phyloP scores from a whole-genome alignment of 2,888 invertebrate species.

The Netelia melanura region DNA sequence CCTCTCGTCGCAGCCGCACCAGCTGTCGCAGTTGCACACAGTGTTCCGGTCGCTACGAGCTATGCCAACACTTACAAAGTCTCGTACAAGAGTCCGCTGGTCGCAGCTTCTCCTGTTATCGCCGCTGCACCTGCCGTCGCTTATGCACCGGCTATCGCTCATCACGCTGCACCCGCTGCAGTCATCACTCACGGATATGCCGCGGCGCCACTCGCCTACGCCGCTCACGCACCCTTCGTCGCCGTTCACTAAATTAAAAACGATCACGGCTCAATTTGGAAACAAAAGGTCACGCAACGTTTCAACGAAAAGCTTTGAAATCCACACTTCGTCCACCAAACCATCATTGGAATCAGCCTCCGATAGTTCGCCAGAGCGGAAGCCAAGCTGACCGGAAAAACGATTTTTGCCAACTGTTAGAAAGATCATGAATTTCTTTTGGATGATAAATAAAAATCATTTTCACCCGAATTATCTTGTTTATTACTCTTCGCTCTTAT shows the following conservation, averaged over 20 bases:
- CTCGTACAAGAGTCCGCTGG: conserved; percentile 78
- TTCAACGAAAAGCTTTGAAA: background rate
- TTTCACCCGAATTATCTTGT: conserved; percentile 44
- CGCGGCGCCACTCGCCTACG: conserved; percentile 75
- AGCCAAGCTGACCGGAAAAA: background rate
- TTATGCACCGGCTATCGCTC: conserved; percentile 73
- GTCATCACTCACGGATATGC: conserved; percentile 76
- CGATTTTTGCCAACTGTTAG: background rate
- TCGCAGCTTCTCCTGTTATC: conserved; percentile 78
- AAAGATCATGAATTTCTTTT: conserved; percentile 46
- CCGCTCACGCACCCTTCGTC: conserved; percentile 84
- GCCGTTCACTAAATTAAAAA: conserved; percentile 76
- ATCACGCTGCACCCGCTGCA: conserved; percentile 77
- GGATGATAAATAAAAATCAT: conserved; percentile 54
- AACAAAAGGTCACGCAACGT: background rate
- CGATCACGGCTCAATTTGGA: too few relatives aligned
- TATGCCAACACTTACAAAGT: conserved; percentile 89
- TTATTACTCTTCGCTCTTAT: background rate
- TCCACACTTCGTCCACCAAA: too few relatives aligned
- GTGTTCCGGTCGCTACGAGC: conserved; percentile 88
- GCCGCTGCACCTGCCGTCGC: conserved; percentile 82
- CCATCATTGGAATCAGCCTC: too few relatives aligned
- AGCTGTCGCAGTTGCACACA: conserved; percentile 83
- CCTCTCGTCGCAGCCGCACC: conserved; percentile 76
- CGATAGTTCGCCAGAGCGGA: too few relatives aligned